Evolutionary conservation across 2,113 vertebrate genomes (phyloP), one percentile per base, ranked within the genome.

Genomic region (Emydura subglobosa): DNA sequence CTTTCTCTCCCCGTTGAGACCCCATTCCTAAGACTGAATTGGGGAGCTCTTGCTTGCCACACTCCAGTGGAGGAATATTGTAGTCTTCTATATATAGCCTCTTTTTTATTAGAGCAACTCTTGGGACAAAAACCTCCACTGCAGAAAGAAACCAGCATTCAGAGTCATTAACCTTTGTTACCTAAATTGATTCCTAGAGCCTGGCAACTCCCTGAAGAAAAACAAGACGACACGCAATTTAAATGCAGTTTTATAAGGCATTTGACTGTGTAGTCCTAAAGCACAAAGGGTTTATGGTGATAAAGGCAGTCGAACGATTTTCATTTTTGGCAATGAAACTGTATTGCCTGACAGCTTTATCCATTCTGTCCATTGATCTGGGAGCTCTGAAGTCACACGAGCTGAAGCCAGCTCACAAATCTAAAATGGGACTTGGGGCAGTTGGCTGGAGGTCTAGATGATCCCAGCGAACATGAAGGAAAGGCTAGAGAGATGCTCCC

Each of bases 281-380:
- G 78, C 85, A 93, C 79, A 89, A n/a, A 85, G 53, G 90, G 31
- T 89, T 95, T 42, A 29, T 87, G 91, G 44, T 82, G 80, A 90
- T 96, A n/a, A 13, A 92, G 87, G 19, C 94, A 91, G 39, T 54
- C 68, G n/a, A 90, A 94, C 90, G 34, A 51, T 79, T 91, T 93
- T 91, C 55, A 29, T 25, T 94, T 83, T 81, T 96, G 96, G 94
- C 95, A 82, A 22, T n/a, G 79, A 82, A 89, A 44, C 29, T 7
- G 93, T 88, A 81, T 97, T 89, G 88, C 92, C 81, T 54, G 59
- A 0, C 51, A 80, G 91, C 61, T 96, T 95, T 92, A 93, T 97
- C 91, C 72, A 89, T 95, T 95, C 96, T 93, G 90, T 79, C 91
- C 96, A 5, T 80, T 81, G 83, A 87, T 94, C 94, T 94, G 94